These are phyloP conservation scores for Empis livida DNA, from an alignment of 2,888 invertebrate species.

Conservation along the genomic window DNA sequence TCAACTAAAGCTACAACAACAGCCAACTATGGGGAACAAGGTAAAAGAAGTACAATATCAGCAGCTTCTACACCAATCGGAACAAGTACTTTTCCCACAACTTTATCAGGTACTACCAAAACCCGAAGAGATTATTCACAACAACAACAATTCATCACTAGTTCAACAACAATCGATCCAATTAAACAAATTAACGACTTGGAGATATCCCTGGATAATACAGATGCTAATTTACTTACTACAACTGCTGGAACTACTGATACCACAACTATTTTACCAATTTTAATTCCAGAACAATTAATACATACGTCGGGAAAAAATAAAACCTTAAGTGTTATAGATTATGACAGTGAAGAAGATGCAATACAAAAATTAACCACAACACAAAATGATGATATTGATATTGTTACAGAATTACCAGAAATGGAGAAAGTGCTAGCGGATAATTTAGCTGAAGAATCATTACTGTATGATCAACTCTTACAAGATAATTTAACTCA, in stretches of 20 bases:
- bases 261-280: constrained; percentile 2
- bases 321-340: neutral
- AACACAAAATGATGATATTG: constrained; percentile 1
- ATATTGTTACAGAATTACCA: constrained; percentile 6
- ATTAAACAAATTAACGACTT: neutral
- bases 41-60: neutral
- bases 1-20: neutral
- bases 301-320: neutral
- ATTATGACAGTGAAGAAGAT: neutral
- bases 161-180: neutral
- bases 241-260: constrained; percentile 1
- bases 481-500: constrained; percentile 1
- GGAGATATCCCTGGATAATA: neutral
- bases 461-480: constrained; percentile 7
- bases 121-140: neutral
- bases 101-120: neutral
- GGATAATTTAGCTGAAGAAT: constrained; percentile 12
- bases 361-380: too few relatives aligned
- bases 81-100: neutral
- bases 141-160: too few relatives aligned
- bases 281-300: constrained; percentile 4
- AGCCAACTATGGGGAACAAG: neutral
- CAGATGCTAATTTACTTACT: neutral
- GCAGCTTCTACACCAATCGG: neutral
- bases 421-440: constrained; percentile 7